A percentile compares a stretch with the other conserved stretches of the same genome.
Evolutionary conservation across 2,797 vertebrate species (phyloP).

Genomic region (Poeciliopsis infans): DNA sequence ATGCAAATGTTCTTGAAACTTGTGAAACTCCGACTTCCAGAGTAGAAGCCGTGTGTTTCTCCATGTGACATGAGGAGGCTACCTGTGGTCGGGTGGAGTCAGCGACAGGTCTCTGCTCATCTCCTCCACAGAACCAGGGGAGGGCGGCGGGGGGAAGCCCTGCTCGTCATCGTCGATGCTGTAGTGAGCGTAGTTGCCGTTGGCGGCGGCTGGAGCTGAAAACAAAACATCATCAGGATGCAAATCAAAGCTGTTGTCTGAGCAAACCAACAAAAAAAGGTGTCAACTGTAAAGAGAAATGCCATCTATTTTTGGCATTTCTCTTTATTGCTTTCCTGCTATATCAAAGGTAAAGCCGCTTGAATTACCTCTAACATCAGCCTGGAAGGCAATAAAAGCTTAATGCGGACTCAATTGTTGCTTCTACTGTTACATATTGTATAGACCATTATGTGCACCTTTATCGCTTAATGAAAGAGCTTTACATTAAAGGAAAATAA

Average conservation of each 20-base stretch:
- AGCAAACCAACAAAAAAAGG: neutral
- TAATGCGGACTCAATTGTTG: neutral
- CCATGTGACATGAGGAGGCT: neutral
- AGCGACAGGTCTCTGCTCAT: conserved; percentile 42
- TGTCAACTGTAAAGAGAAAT: too few species aligned
- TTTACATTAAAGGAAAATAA: conserved; percentile 9
- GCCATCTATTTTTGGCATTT: neutral
- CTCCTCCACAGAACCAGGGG: conserved; percentile 60
- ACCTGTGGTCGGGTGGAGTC: conserved; percentile 58
- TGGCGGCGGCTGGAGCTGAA: conserved; percentile 34
- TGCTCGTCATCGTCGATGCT: conserved; percentile 54
- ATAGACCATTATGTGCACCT: neutral
- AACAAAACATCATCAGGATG: conserved; percentile 5
- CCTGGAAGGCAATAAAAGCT: neutral
- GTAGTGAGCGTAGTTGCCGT: conserved; percentile 47
- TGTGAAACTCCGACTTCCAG: neutral
- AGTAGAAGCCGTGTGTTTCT: neutral
- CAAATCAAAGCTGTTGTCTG: conserved; percentile 12
- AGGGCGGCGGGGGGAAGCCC: conserved; percentile 68
- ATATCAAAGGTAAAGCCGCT: neutral
- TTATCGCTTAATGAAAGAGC: neutral
- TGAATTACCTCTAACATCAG: conserved; percentile 5
- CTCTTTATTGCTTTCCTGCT: neutral
- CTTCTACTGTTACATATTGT: conserved; percentile 4
- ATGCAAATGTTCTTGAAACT: neutral